These are phyloP conservation scores for Fistularia tabacaria DNA, from an alignment of 2,797 vertebrate species.

Conservation along the genomic window DNA sequence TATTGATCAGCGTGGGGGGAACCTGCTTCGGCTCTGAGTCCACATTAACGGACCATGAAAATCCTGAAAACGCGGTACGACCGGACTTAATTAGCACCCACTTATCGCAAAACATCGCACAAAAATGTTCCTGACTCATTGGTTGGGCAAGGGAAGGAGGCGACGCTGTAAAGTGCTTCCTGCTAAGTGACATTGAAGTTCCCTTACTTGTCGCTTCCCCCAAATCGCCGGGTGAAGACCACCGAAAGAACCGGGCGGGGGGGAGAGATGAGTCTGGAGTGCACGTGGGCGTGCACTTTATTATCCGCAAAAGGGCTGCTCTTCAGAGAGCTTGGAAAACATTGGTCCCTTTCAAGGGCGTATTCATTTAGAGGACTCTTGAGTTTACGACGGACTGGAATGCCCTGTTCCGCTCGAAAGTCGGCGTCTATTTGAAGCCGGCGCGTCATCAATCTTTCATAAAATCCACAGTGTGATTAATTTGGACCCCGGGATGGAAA, in stretches of 20 bases:
- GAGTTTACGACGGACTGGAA: conserved; percentile 27
- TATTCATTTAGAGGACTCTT: conserved; percentile 19
- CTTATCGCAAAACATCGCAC: too few relatives aligned
- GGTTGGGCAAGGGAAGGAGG: too few relatives aligned
- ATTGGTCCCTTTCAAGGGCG: conserved; percentile 33
- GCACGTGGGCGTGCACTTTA: conserved; percentile 26
- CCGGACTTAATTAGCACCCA: too few relatives aligned
- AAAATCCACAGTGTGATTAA: conserved; percentile 23
- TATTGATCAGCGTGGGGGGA: too few relatives aligned
- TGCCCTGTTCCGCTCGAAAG: conserved; percentile 15
- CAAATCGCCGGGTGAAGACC: conserved; percentile 20
- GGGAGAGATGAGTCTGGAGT: conserved; percentile 31
- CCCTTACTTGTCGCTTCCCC: conserved; percentile 15
- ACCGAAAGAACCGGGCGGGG: conserved; percentile 21
- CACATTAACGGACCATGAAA: too few relatives aligned
- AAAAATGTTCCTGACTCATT: too few relatives aligned
- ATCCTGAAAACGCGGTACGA: too few relatives aligned
- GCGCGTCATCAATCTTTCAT: conserved; percentile 28
- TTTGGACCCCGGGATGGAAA: conserved; percentile 23
- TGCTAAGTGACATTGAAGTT: not conserved
- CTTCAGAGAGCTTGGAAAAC: conserved; percentile 27
- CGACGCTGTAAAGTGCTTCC: too few relatives aligned
- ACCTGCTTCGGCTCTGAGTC: too few relatives aligned
- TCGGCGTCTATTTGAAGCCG: conserved; percentile 27
- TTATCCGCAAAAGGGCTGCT: too few relatives aligned